Percentiles rank a stretch among this genome's conserved stretches.
These are phyloP conservation scores for Rotaria macrura DNA, from an alignment of 2,888 invertebrate species.

Conservation along the genomic window DNA sequence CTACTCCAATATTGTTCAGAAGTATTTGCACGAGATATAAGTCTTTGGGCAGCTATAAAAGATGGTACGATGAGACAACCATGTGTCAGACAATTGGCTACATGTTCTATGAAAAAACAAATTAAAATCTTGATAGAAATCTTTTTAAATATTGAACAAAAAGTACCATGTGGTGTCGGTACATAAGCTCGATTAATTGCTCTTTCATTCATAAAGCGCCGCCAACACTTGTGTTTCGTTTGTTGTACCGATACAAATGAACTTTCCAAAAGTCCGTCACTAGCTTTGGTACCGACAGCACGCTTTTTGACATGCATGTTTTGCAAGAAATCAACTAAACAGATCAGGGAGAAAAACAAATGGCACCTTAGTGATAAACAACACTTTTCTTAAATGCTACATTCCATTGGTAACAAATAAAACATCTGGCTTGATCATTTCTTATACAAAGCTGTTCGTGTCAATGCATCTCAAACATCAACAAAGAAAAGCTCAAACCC, in stretches of 20 bases:
- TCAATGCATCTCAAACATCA: no score
- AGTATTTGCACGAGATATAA: slow-evolving; percentile 45
- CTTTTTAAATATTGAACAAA: neutral
- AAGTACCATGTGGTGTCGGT: neutral
- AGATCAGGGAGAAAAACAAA: no score
- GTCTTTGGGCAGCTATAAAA: slow-evolving; percentile 20
- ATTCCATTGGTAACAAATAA: no score
- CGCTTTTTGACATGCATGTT: neutral
- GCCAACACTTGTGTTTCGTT: neutral
- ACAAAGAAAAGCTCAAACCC: no score
- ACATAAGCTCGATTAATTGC: neutral
- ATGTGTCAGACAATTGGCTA: slow-evolving; percentile 81
- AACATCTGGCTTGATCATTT: no score
- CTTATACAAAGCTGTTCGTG: no score
- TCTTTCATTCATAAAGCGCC: slow-evolving; percentile 13
- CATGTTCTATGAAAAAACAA: slow-evolving; percentile 60
- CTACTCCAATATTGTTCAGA: slow-evolving; percentile 69
- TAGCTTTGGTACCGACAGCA: neutral
- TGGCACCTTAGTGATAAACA: no score
- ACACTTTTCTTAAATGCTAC: no score
- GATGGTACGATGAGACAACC: slow-evolving; percentile 54
- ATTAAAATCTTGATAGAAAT: no score
- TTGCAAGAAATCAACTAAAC: no score
- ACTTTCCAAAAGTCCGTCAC: neutral
- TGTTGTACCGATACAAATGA: neutral